These are phyloP conservation scores for Pseudopipra pipra DNA, from an alignment of 2,113 vertebrate species.

Conservation along the genomic window DNA sequence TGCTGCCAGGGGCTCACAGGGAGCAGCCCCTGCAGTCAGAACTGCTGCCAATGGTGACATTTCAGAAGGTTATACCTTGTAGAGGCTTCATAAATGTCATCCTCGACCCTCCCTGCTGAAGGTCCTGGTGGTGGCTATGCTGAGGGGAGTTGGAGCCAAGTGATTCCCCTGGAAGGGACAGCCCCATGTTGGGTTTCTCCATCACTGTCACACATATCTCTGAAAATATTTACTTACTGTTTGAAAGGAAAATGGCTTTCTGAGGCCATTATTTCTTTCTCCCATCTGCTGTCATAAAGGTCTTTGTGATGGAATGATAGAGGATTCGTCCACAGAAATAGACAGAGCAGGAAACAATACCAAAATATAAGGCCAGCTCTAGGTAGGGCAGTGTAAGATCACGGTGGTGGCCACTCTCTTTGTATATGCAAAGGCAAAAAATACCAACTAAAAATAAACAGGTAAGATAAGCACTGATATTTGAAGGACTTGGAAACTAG, in stretches of 20 bases:
- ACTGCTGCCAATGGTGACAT: neutral
- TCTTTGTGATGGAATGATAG: constrained; percentile 61
- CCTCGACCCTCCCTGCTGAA: accelerated
- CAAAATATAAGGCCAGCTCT: neutral
- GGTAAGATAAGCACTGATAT: neutral
- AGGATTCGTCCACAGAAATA: constrained; percentile 39
- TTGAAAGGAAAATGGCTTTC: constrained; percentile 69
- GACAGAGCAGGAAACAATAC: neutral
- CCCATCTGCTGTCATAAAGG: constrained; percentile 59
- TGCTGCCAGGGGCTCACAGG: accelerated
- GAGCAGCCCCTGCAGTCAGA: neutral
- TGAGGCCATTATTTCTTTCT: constrained; percentile 38
- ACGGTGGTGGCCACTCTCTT: neutral
- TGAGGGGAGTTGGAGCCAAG: neutral
- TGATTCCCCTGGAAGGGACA: neutral
- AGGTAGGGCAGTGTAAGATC: neutral
- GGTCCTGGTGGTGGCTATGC: neutral
- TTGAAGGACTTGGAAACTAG: neutral
- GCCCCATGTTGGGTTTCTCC: neutral
- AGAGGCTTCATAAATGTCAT: neutral
- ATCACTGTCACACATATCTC: constrained; percentile 38
- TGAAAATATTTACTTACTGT: constrained; percentile 64
- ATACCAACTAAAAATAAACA: neutral
- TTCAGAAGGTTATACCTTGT: neutral
- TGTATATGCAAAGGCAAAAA: neutral